Percentiles rank a stretch among this genome's conserved stretches.
These are phyloP conservation scores for Latheticus oryzae DNA, from an alignment of 2,888 invertebrate genomes.

Conservation along the genomic window DNA sequence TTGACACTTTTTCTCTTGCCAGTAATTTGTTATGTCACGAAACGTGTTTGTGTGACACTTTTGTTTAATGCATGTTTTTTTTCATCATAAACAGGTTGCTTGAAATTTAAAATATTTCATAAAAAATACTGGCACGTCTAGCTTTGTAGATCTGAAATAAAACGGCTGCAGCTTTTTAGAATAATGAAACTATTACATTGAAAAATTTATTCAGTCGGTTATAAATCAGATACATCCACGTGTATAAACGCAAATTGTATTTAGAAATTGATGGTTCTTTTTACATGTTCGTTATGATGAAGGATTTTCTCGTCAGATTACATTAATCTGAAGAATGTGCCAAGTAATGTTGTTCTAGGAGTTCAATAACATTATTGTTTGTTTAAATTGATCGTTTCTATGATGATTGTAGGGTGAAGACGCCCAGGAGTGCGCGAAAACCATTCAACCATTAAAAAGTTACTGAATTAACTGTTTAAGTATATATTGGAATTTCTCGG, in stretches of 20 bases:
- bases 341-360: conserved; percentile 4
- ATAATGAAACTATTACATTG: conserved; percentile 4
- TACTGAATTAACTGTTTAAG: too few relatives aligned
- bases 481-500: too few relatives aligned
- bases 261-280: conserved; percentile 5
- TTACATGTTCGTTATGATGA: background rate
- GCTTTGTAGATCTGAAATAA: too few relatives aligned
- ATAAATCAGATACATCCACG: conserved; percentile 7
- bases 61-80: too few relatives aligned
- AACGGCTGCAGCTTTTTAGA: too few relatives aligned
- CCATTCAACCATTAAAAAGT: too few relatives aligned
- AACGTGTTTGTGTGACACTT: too few relatives aligned
- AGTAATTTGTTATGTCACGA: too few relatives aligned
- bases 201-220: background rate
- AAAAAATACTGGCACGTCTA: too few relatives aligned
- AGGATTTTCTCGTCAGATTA: conserved; percentile 3
- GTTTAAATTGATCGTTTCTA: conserved; percentile 3
- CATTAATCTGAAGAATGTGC: conserved; percentile 17
- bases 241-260: conserved; percentile 7
- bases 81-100: too few relatives aligned
- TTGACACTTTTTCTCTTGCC: too few relatives aligned
- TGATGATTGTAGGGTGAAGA: conserved; percentile 5
- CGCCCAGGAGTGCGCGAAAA: background rate
- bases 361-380: conserved; percentile 16
- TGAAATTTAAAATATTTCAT: too few relatives aligned